Evolutionary conservation across 2,888 invertebrate species (phyloP).

Genomic region (Biston betularia): DNA sequence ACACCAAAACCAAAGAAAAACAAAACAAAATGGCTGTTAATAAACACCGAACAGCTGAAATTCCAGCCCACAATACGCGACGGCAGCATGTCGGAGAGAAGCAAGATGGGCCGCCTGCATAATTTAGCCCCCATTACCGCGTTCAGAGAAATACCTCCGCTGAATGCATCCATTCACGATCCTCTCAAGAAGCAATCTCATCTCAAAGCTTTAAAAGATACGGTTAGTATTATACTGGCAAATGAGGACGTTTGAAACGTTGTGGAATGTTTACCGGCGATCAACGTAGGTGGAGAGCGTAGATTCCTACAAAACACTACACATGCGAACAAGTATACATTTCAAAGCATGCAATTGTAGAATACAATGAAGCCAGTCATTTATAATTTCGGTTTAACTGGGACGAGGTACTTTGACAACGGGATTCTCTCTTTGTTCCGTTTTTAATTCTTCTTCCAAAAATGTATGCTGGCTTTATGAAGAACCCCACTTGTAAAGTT

Average conservation of each 20-base stretch:
- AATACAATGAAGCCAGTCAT: conserved; percentile 6
- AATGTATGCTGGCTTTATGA: too few species aligned
- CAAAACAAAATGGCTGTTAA: conserved; percentile 6
- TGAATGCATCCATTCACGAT: conserved; percentile 22
- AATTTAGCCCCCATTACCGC: conserved; percentile 34
- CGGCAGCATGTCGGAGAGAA: conserved; percentile 16
- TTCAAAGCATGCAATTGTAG: conserved; percentile 6
- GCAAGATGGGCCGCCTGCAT: conserved; percentile 34
- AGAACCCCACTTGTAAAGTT: too few species aligned
- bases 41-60: neutral
- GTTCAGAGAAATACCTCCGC: conserved; percentile 18
- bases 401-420: neutral
- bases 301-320: neutral
- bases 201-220: neutral
- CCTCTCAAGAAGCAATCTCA: neutral
- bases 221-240: neutral
- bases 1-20: too few species aligned
- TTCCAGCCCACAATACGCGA: conserved; percentile 1
- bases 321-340: neutral
- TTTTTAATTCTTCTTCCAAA: neutral
- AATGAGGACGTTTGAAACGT: neutral
- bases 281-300: neutral
- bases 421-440: neutral
- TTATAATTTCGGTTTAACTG: conserved; percentile 1
- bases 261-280: conserved; percentile 6